These are phyloP conservation scores for Eunapius fragilis DNA, from an alignment of 37 sponge, comb jelly and placozoan species.

Conservation along the genomic window DNA sequence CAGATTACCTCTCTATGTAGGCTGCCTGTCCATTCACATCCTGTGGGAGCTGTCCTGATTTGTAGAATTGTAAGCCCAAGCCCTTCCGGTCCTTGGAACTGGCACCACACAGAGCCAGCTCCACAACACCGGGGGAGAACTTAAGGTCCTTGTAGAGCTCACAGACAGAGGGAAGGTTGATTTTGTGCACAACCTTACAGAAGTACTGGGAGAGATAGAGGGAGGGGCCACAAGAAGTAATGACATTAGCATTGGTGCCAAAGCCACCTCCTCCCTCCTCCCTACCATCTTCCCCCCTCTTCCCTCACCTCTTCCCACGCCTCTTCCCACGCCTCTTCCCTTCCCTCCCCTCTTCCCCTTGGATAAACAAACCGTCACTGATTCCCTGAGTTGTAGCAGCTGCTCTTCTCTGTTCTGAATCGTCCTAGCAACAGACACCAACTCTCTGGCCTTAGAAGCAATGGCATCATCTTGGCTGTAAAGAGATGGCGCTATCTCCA, in stretches of 20 bases:
- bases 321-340: not conserved
- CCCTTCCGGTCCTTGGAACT: constrained; percentile 73
- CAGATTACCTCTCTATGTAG: constrained; percentile 55
- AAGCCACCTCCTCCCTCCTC: not conserved
- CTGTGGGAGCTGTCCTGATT: constrained; percentile 61
- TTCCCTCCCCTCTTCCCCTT: not conserved
- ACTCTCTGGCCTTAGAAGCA: constrained; percentile 67
- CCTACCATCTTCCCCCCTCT: not conserved
- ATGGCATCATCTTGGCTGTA: constrained; percentile 86
- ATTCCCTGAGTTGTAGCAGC: constrained; percentile 58
- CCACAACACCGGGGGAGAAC: constrained; percentile 84
- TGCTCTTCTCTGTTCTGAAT: constrained; percentile 29
- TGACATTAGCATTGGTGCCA: not conserved
- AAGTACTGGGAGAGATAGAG: constrained; percentile 41
- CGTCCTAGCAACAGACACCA: constrained; percentile 56
- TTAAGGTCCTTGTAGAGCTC: constrained; percentile 54
- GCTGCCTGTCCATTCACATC: constrained; percentile 55
- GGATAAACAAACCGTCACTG: constrained; percentile 49
- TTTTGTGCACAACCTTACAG: constrained; percentile 74
- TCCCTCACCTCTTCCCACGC: no score
- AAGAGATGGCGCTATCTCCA: constrained; percentile 59
- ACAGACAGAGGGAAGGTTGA: constrained; percentile 74
- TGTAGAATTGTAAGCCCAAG: constrained; percentile 80
- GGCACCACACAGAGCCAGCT: constrained; percentile 83
- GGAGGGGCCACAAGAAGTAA: not conserved